Conservation (phyloP, 2,888 invertebrate genomes). For the Phasia obesa region DNA sequence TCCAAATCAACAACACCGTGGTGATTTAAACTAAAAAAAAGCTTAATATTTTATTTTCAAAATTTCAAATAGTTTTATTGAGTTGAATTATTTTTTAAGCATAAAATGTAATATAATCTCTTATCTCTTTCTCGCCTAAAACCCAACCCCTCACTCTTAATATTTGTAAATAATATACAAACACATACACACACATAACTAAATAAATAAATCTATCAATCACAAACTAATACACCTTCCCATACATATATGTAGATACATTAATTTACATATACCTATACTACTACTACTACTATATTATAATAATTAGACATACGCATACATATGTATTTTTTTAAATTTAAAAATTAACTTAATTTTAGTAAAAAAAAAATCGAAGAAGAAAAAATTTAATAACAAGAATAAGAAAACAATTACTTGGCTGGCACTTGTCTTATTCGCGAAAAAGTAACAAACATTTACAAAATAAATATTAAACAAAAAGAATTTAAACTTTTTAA, state of each 20-base stretch:
- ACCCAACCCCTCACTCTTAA: neutral
- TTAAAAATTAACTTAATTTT: neutral
- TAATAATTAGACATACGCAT: constrained; percentile 26
- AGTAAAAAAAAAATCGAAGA: constrained; percentile 19
- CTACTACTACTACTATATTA: constrained; percentile 20
- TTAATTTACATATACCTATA: neutral
- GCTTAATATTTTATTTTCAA: constrained; percentile 5
- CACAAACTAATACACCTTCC: constrained; percentile 19
- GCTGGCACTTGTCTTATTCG: constrained; percentile 70
- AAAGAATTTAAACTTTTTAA: constrained; percentile 54
- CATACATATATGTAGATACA: constrained; percentile 5
- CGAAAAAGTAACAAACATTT: constrained; percentile 31
- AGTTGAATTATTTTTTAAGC: neutral
- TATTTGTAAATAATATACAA: constrained; percentile 43
- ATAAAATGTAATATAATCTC: neutral
- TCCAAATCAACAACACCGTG: constrained; percentile 42
- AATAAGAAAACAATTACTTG: constrained; percentile 59
- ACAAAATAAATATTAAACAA: constrained; percentile 39
- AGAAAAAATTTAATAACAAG: constrained; percentile 18
- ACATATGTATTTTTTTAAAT: constrained; percentile 54
- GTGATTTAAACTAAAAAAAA: constrained; percentile 43
- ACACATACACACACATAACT: neutral
- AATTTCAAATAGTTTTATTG: neutral
- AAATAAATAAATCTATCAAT: neutral
- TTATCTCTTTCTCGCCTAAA: neutral